Conservation (phyloP, 2,113 vertebrate species). For the Daubentonia madagascariensis region DNA sequence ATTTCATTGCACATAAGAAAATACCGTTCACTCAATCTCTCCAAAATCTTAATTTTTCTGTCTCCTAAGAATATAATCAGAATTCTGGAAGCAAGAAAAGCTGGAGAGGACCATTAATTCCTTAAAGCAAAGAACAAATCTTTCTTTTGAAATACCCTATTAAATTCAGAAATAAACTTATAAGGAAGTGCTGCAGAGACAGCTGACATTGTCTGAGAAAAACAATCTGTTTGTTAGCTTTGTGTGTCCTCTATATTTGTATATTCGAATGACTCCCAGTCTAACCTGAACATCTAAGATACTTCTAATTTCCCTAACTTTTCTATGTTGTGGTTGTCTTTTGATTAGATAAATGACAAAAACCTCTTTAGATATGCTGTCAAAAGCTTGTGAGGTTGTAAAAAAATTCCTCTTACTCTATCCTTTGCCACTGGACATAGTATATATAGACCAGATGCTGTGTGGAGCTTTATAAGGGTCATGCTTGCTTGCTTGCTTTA, state of each 20-base stretch:
- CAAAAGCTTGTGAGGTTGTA: constrained; percentile 44
- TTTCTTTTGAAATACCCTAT: constrained; percentile 38
- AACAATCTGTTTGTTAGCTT: neutral
- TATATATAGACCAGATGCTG: neutral
- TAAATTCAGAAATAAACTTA: constrained; percentile 48
- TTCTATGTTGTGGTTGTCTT: neutral
- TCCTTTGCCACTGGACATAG: neutral
- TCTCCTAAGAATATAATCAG: constrained; percentile 49
- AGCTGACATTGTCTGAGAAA: neutral
- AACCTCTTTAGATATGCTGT: neutral
- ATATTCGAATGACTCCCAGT: neutral
- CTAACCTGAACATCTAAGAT: neutral
- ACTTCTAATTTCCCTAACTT: constrained; percentile 17
- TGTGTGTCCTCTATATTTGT: neutral
- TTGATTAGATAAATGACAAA: constrained; percentile 14
- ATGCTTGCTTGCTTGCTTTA: neutral
- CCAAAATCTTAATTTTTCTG: neutral
- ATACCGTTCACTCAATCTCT: neutral
- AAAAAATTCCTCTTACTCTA: neutral
- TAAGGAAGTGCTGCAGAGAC: neutral
- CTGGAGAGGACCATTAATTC: neutral
- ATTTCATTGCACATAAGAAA: constrained; percentile 1
- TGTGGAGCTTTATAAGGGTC: neutral
- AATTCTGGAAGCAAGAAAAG: constrained; percentile 55
- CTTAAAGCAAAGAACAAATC: constrained; percentile 28